phyloP scores from a whole-genome alignment of 2,797 vertebrate species.

The Poeciliopsis turneri region DNA sequence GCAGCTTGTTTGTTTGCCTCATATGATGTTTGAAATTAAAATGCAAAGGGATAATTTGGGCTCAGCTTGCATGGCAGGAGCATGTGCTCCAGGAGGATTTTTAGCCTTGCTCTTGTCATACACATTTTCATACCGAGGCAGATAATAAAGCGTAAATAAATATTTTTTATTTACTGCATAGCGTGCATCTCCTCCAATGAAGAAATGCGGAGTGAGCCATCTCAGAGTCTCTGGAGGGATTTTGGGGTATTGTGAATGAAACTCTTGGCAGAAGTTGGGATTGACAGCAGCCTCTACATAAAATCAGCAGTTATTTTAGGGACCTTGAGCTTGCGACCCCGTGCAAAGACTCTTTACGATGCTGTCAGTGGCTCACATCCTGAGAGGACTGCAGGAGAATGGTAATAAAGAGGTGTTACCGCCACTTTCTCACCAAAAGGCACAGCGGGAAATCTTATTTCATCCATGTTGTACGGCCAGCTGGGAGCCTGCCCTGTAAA shows the following conservation, averaged over 20 bases:
- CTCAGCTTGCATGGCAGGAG: conserved; percentile 23
- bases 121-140: conserved; percentile 35
- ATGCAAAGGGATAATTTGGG: conserved; percentile 34
- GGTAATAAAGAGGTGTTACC: conserved; percentile 26
- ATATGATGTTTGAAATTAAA: conserved; percentile 31
- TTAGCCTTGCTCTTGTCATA: conserved; percentile 44
- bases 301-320: conserved; percentile 58
- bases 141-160: conserved; percentile 10
- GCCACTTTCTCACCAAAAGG: not conserved
- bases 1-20: conserved; percentile 13
- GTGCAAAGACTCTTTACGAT: conserved; percentile 41
- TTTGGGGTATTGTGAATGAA: conserved; percentile 23
- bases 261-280: conserved; percentile 28
- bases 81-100: conserved; percentile 61
- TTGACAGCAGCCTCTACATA: conserved; percentile 35
- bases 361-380: conserved; percentile 40
- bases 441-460: not conserved
- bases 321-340: conserved; percentile 47
- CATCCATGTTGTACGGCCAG: not conserved
- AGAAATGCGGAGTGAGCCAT: conserved; percentile 21
- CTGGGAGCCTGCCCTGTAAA: not conserved
- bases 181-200: conserved; percentile 5
- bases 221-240: conserved; percentile 17
- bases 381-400: conserved; percentile 36
- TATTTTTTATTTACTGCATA: not conserved